phyloP scores from a whole-genome alignment of 2,888 invertebrate genomes.

The Encarsia formosa region DNA sequence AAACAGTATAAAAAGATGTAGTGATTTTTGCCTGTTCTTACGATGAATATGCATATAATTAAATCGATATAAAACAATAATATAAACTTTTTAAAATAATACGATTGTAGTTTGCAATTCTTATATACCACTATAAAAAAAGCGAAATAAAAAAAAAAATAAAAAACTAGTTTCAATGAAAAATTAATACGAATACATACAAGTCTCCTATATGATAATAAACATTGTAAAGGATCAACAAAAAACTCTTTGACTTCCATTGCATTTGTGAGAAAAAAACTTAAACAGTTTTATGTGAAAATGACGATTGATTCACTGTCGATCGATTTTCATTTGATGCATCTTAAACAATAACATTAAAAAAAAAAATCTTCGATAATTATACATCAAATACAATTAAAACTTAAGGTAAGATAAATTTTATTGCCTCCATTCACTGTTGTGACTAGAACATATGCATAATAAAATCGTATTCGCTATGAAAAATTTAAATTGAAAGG shows the following conservation, averaged over 20 bases:
- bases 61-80: conserved; percentile 9
- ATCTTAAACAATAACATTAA: not conserved
- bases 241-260: conserved; percentile 17
- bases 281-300: conserved; percentile 4
- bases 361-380: not conserved
- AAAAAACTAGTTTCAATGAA: conserved; percentile 18
- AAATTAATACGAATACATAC: not conserved
- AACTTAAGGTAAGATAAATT: not conserved
- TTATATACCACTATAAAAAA: conserved; percentile 12
- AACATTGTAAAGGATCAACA: conserved; percentile 14
- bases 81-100: conserved; percentile 15
- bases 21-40: conserved; percentile 21
- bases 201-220: conserved; percentile 11
- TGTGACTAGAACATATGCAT: too few relatives aligned
- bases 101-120: conserved; percentile 22
- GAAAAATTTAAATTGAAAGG: too few relatives aligned
- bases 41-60: conserved; percentile 16
- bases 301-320: too few relatives aligned
- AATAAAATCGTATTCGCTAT: too few relatives aligned
- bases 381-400: not conserved
- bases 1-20: conserved; percentile 11
- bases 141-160: too few relatives aligned
- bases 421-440: too few relatives aligned
- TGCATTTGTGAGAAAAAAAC: conserved; percentile 12
- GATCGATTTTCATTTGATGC: too few relatives aligned